Evolutionary conservation across 1,140 invertebrate species (phyloP).

Genomic region (Agrypnia vestita): DNA sequence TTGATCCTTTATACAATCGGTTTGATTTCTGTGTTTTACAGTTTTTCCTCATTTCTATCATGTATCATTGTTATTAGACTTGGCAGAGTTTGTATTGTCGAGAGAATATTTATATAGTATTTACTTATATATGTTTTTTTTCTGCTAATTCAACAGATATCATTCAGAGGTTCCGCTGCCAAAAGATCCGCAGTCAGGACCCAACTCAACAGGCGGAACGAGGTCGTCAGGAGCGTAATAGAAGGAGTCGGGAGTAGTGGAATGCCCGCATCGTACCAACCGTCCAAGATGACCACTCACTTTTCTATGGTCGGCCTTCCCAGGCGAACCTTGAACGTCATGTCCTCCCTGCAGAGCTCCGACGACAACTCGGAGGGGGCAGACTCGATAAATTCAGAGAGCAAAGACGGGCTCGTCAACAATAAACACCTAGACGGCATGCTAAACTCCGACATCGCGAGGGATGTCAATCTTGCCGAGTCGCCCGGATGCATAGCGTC

Average conservation of each 20-base stretch:
- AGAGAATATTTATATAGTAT: too few species aligned
- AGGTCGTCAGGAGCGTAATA: constrained; percentile 55
- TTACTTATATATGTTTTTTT: too few species aligned
- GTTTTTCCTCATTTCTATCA: too few species aligned
- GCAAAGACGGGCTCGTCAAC: constrained; percentile 48
- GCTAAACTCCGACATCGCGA: constrained; percentile 41
- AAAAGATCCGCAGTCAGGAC: constrained; percentile 36
- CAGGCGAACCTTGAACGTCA: constrained; percentile 20
- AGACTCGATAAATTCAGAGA: constrained; percentile 55
- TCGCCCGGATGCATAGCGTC: constrained; percentile 44
- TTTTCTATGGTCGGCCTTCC: constrained; percentile 53
- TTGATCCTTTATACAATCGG: too few species aligned
- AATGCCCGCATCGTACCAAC: constrained; percentile 26
- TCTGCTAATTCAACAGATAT: constrained; percentile 51
- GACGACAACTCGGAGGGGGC: constrained; percentile 55
- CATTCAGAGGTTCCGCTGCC: constrained; percentile 42
- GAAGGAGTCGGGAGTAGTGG: constrained; percentile 55
- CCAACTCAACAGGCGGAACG: constrained; percentile 39
- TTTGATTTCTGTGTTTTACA: too few species aligned
- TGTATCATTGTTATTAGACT: too few species aligned
- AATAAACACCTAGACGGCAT: constrained; percentile 52
- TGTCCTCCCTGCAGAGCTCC: constrained; percentile 51
- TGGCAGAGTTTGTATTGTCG: too few species aligned
- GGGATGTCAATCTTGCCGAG: constrained; percentile 48
- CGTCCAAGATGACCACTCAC: constrained; percentile 44